Percentiles rank a stretch among this genome's conserved stretches.
phyloP scores from a whole-genome alignment of 2,113 vertebrate genomes.

The Rhinopithecus roxellana region DNA sequence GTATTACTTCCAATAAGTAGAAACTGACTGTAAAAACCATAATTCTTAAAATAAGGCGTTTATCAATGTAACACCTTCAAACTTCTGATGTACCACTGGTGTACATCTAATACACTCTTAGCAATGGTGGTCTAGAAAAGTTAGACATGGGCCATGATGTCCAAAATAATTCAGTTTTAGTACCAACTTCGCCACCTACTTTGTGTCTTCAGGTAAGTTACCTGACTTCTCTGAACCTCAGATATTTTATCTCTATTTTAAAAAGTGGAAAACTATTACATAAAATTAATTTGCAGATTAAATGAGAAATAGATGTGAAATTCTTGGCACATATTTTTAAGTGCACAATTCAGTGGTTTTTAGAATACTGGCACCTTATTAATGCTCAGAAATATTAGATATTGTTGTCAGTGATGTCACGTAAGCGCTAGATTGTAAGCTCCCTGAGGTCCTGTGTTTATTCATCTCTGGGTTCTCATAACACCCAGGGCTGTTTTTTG shows the following conservation, averaged over 20 bases:
- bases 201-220: not conserved
- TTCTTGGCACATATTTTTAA: not conserved
- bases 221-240: not conserved
- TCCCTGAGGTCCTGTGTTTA: not conserved
- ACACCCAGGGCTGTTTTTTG: not conserved
- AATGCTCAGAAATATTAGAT: not conserved
- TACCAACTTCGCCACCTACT: not conserved
- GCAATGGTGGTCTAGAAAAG: constrained; percentile 10
- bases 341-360: not conserved
- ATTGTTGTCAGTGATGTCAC: not conserved
- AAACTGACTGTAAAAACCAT: not conserved
- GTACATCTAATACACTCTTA: not conserved
- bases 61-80: not conserved
- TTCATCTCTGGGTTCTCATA: not conserved
- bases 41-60: not conserved
- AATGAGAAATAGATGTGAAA: not conserved
- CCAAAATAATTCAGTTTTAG: not conserved
- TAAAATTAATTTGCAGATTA: constrained; percentile 10
- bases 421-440: not conserved
- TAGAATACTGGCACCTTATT: not conserved
- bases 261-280: not conserved
- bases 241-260: not conserved
- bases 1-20: not conserved
- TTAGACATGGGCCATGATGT: not conserved
- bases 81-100: not conserved